Evolutionary conservation across 1,140 invertebrate species (phyloP).

Genomic region (Trachelipus rathkii): DNA sequence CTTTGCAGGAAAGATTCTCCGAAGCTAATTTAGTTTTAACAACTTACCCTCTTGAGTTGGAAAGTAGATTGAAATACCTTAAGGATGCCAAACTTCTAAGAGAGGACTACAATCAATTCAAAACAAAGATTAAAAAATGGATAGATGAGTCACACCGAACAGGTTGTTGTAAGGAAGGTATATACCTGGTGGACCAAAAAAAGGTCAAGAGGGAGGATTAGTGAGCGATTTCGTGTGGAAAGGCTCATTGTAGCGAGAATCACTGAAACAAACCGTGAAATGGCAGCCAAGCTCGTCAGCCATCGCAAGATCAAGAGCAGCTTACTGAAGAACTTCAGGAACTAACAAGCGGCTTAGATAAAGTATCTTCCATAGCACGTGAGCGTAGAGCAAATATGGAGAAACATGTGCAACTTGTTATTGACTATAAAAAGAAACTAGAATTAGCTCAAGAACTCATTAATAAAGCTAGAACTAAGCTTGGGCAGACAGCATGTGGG

Average conservation of each 20-base stretch:
- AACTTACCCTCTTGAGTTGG: slow-evolving; percentile 40
- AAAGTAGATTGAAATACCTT: slow-evolving; percentile 59
- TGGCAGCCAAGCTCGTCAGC: too few species aligned
- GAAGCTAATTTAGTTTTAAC: slow-evolving; percentile 43
- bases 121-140: slow-evolving; percentile 71
- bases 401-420: slow-evolving; percentile 36
- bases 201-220: too few species aligned
- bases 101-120: slow-evolving; percentile 56
- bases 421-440: slow-evolving; percentile 66
- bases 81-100: slow-evolving; percentile 72
- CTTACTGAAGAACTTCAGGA: slow-evolving; percentile 61
- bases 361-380: slow-evolving; percentile 49
- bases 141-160: too few species aligned
- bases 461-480: slow-evolving; percentile 65
- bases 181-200: too few species aligned
- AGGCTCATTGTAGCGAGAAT: slow-evolving; percentile 70
- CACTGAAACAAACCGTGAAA: slow-evolving; percentile 72
- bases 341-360: slow-evolving; percentile 40
- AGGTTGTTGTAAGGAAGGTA: too few species aligned
- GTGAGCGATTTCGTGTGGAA: too few species aligned
- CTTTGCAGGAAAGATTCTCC: slow-evolving; percentile 41
- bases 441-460: slow-evolving; percentile 71
- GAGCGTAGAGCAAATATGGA: slow-evolving; percentile 35
- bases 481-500: slow-evolving; percentile 69
- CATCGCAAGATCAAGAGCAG: slow-evolving; percentile 76